Evolutionary conservation across 2,888 invertebrate genomes (phyloP).

Genomic region (Zygaena filipendulae): DNA sequence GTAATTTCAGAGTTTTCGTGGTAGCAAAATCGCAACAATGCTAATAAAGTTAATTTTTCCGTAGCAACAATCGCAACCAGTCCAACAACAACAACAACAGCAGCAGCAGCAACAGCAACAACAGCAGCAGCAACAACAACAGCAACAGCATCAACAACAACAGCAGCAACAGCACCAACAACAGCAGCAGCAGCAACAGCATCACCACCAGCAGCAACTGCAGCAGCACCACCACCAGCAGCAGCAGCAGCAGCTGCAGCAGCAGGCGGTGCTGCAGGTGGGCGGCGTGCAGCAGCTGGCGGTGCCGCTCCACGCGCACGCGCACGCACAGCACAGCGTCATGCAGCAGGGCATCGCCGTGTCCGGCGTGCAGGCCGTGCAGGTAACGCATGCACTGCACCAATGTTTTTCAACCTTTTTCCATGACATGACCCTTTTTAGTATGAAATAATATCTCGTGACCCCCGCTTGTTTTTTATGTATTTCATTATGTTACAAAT

Average conservation of each 20-base stretch:
- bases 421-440: no score
- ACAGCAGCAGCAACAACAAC: constrained; percentile 44
- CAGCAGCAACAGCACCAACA: constrained; percentile 22
- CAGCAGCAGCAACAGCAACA: constrained; percentile 33
- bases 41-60: no score
- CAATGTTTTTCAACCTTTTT: no score
- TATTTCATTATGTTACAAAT: no score
- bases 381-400: no score
- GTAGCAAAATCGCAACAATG: no score
- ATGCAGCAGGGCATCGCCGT: constrained; percentile 35
- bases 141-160: constrained; percentile 25
- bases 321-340: constrained; percentile 41
- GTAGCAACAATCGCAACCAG: constrained; percentile 21
- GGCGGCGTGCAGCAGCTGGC: constrained; percentile 54
- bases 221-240: constrained; percentile 16
- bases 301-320: constrained; percentile 47
- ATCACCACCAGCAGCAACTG: constrained; percentile 19
- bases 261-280: constrained; percentile 52
- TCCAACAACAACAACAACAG: constrained; percentile 20
- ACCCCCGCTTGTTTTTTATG: no score
- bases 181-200: constrained; percentile 30
- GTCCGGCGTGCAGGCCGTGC: constrained; percentile 37
- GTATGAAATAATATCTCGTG: no score
- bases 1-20: no score
- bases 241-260: constrained; percentile 30